These are phyloP conservation scores for Panagrolaimus sp. DNA, from an alignment of 1,140 invertebrate genomes.

Conservation along the genomic window DNA sequence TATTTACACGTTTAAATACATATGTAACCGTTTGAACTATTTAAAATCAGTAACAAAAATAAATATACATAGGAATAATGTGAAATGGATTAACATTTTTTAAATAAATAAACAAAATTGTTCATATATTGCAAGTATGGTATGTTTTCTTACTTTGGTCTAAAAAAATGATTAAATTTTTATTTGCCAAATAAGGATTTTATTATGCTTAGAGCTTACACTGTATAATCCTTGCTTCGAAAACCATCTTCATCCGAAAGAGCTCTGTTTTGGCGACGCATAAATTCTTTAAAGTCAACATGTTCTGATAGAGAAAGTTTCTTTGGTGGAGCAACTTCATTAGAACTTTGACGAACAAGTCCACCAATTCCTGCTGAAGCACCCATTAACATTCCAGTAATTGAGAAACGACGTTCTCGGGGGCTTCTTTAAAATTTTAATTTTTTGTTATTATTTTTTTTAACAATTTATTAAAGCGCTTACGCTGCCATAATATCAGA, in stretches of 20 bases:
- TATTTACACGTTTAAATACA: too few relatives aligned
- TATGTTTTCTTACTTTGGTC: too few relatives aligned
- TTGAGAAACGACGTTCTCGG: conserved; percentile 15
- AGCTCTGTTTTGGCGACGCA: conserved; percentile 17
- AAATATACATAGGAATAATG: too few relatives aligned
- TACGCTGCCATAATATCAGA: neutral
- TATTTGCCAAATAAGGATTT: too few relatives aligned
- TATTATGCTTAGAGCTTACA: too few relatives aligned
- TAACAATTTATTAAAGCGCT: neutral
- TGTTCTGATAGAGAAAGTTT: conserved; percentile 21
- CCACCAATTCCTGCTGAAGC: conserved; percentile 1
- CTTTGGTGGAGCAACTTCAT: neutral
- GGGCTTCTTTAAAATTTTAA: neutral
- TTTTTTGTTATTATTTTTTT: neutral
- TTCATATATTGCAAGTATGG: too few relatives aligned
- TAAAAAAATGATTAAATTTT: too few relatives aligned
- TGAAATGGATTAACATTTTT: too few relatives aligned
- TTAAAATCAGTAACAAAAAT: too few relatives aligned
- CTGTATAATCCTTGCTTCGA: neutral
- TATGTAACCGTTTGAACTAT: too few relatives aligned
- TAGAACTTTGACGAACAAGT: neutral
- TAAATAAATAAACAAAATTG: too few relatives aligned
- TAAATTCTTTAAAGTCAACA: conserved; percentile 20
- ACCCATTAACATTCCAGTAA: conserved; percentile 11
- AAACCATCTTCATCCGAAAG: conserved; percentile 12